Base-by-base conservation (phyloP, 2,797 vertebrate species). In the Botia kubotai region DNA sequence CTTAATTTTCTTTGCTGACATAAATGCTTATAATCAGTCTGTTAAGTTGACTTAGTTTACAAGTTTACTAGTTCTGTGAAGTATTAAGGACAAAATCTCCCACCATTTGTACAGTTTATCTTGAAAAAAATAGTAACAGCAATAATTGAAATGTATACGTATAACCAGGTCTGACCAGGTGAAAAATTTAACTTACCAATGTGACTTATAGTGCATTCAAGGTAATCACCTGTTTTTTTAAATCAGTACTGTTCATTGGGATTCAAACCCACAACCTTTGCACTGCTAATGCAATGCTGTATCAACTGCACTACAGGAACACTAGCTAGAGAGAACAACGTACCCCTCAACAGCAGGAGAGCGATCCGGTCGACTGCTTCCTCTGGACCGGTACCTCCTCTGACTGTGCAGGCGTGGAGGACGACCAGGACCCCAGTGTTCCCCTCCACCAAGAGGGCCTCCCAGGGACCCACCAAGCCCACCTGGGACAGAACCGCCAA, bases 321-420 rank as follows among this genome's bases (percentile, higher is more conserved):
- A 11, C 43, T 46, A 52, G 39, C 36, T 72, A 48, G 57, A 76
- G 68, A 12, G 68, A 12, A 7, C 2, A 5, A 83, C 89, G 85
- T 85, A 97, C 97, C 97, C 97, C 88, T 98, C 97, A 2, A 99
- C 96, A 23, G 97, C 97, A 0, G 97, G 97, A 0, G 97, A 98
- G 69, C 96, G 94, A 80, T 97, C 97, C 0, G 97, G 96, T 68
- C 97, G 93, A n/a, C 94, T 95, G 88, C 94, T 97, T 87, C 95
- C 96, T 62, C 95, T 94, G 75, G 96, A 94, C 7, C 97, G 88
- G 85, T 95, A 97, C 86, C 97, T 90, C 86, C 96, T 93, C 10
- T 95, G 92, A 90, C 93, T 89, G 66, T 96, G 94, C 84, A 97
- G 87, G 57, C 97, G 94, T 2, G 96, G 94, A 14, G 96, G 95